phyloP scores from a whole-genome alignment of 2,113 vertebrate genomes.

The Oncorhynchus nerka region DNA sequence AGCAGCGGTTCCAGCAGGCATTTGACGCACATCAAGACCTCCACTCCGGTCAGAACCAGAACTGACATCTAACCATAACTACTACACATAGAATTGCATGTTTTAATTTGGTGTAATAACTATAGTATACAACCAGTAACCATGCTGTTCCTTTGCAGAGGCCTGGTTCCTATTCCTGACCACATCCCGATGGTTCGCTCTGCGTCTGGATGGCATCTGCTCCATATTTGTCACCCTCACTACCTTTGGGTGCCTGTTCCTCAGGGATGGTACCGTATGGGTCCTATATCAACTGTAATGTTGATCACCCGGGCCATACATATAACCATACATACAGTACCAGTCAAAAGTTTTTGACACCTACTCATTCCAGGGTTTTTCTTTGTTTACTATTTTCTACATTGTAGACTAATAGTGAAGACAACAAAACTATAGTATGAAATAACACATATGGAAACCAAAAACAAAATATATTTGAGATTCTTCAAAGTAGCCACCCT shows the following conservation, averaged over 20 bases:
- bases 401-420: too few species aligned
- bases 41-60: conserved; percentile 80
- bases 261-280: conserved; percentile 79
- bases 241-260: conserved; percentile 84
- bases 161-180: conserved; percentile 95
- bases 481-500: too few species aligned
- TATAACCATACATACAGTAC: too few species aligned
- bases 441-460: too few species aligned
- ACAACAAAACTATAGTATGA: too few species aligned
- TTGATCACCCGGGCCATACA: not conserved
- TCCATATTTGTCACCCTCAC: conserved; percentile 84
- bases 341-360: too few species aligned
- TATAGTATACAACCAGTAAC: not conserved
- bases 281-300: not conserved
- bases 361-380: too few species aligned
- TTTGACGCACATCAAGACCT: conserved; percentile 93
- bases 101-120: too few species aligned
- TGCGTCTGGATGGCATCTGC: conserved; percentile 93
- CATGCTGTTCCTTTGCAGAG: conserved; percentile 66
- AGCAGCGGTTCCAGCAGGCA: conserved; percentile 84
- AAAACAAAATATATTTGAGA: too few species aligned
- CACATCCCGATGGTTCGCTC: conserved; percentile 92
- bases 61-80: not conserved
- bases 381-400: too few species aligned
- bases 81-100: not conserved